Evolutionary conservation across 2,113 vertebrate genomes (phyloP).

Genomic region (Cheilinus undulatus): DNA sequence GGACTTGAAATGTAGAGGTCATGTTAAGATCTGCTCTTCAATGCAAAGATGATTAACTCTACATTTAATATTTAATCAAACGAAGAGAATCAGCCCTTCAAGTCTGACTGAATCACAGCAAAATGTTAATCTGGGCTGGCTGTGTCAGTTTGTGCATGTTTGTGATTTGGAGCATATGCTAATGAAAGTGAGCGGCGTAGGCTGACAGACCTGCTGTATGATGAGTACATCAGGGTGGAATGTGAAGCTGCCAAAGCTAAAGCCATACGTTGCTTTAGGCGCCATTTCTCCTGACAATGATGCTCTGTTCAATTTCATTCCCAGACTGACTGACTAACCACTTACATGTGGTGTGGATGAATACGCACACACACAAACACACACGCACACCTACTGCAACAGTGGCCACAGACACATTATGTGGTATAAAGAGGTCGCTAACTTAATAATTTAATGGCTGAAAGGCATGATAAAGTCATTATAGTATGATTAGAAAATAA

Average conservation of each 20-base stretch:
- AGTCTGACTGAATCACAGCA: constrained; percentile 1
- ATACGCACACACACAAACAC: constrained; percentile 11
- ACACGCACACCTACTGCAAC: constrained; percentile 14
- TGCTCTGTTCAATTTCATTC: constrained; percentile 68
- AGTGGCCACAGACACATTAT: constrained; percentile 40
- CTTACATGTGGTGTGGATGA: constrained; percentile 58
- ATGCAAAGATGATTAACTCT: not conserved
- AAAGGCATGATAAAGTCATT: constrained; percentile 29
- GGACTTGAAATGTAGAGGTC: not conserved
- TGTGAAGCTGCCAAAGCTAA: constrained; percentile 66
- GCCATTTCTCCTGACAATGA: constrained; percentile 69
- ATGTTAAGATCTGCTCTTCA: constrained; percentile 17
- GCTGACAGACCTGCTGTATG: constrained; percentile 45
- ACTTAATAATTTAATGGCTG: constrained; percentile 36
- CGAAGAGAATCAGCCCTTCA: not conserved
- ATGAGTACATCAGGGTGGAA: constrained; percentile 71
- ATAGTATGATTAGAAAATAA: constrained; percentile 21
- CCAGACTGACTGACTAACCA: constrained; percentile 69
- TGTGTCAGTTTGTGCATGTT: constrained; percentile 8
- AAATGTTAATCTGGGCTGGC: constrained; percentile 12
- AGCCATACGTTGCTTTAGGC: constrained; percentile 74
- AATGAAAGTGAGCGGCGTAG: constrained; percentile 16
- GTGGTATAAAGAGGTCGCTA: not conserved
- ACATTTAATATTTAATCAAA: constrained; percentile 1
- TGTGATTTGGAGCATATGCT: constrained; percentile 19